These are phyloP conservation scores for Drosophila sp. DNA, from an alignment of 1,140 invertebrate genomes.

Conservation along the genomic window DNA sequence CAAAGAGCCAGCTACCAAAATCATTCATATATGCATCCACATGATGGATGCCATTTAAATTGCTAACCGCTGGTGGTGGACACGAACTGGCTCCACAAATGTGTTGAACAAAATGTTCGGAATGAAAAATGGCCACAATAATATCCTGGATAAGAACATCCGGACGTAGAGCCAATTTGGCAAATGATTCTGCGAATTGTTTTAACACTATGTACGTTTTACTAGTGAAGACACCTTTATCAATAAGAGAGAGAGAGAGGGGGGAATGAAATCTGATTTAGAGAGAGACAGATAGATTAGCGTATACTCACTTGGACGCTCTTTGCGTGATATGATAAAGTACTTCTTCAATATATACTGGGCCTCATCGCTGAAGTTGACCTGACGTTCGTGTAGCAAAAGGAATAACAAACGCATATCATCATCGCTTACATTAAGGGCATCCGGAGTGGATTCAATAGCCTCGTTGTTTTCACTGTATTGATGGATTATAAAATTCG, in stretches of 20 bases:
- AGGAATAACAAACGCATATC: conserved; percentile 55
- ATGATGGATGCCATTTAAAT: conserved; percentile 41
- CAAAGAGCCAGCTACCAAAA: conserved; percentile 61
- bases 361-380: conserved; percentile 41
- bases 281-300: conserved; percentile 13
- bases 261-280: conserved; percentile 9
- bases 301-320: conserved; percentile 56
- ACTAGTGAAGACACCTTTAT: conserved; percentile 63
- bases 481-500: conserved; percentile 45
- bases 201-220: conserved; percentile 71
- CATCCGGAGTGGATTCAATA: conserved; percentile 31
- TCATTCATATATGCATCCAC: conserved; percentile 68
- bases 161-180: conserved; percentile 67
- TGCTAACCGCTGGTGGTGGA: conserved; percentile 53
- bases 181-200: conserved; percentile 74
- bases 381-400: conserved; percentile 56
- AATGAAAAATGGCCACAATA: conserved; percentile 64
- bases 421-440: conserved; percentile 50
- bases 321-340: conserved; percentile 58
- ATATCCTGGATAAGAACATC: conserved; percentile 66
- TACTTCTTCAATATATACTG: conserved; percentile 67
- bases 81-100: conserved; percentile 50
- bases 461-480: conserved; percentile 17
- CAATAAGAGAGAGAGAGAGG: conserved; percentile 13
- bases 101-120: conserved; percentile 63